Base-by-base conservation (phyloP, 2,888 invertebrate genomes). In the Danaus chrysippus region DNA sequence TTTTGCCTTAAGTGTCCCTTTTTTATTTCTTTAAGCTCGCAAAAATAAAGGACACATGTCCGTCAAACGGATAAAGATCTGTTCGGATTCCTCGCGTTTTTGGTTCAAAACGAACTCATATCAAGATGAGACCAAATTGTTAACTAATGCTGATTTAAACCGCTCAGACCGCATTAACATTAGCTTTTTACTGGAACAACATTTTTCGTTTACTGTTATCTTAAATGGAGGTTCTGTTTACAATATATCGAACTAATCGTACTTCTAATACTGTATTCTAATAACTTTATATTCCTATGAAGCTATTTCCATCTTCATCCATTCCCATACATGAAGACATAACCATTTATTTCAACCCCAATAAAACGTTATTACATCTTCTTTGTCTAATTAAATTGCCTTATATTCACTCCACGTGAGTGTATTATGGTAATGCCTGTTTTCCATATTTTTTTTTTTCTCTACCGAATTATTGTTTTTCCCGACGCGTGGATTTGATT, bases 301-400 rank as follows among this genome's bases (percentile, higher is more conserved):
- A 34, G 23, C 23, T 34, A 34, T 34, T 34, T 34, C 23, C 23
- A 34, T 34, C 23, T 43, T 62, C 67, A 71, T 68, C 68, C 66
- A 62, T 65, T 67, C 68, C 68, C 65, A 65, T 68, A 70, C 68
- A 83, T 85, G 73, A 76, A 85, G 83, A 76, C 72, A 77, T 84
- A 84, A 81, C 69, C 73, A 68, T 13, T 6, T 15, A 68, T 13
- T 6, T 15, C 46, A 17, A 49, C 49, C 49, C 71, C 79, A 68
- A 78, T 84, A 84, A 87, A 86, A 76, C 71, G 76, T 81, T 83
- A 85, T 83, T 84, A 81, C 77, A 75, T 76, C 79, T 83, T 83
- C 82, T n/a, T 80, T 82, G 81, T 82, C 76, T 77, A 86, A 86
- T 86, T 84, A 81, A 79, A 84, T 77, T 75, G 77, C 68, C 65